Percentiles rank a stretch among this genome's conserved stretches.
phyloP scores from a whole-genome alignment of 2,113 vertebrate species.

The Benitochromis conjunctus region DNA sequence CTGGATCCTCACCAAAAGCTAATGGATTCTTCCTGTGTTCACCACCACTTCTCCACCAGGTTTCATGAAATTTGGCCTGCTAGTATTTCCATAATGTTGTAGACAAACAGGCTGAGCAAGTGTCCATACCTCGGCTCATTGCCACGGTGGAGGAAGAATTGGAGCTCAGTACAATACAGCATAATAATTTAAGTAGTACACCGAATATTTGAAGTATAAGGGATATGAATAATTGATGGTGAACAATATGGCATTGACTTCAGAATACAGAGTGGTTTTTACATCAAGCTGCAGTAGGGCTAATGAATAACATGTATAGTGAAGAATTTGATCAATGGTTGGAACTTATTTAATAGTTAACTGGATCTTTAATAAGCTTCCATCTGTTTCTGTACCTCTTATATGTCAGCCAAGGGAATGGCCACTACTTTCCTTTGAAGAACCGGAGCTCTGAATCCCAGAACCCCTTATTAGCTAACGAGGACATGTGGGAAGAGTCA shows the following conservation, averaged over 20 bases:
- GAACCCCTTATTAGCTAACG: conserved; percentile 85
- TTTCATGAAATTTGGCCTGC: background rate
- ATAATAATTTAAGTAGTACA: background rate
- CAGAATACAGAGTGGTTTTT: background rate
- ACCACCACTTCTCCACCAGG: background rate
- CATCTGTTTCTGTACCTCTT: conserved; percentile 3
- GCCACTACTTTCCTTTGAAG: conserved; percentile 89
- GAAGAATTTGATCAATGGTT: background rate
- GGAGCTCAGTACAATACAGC: background rate
- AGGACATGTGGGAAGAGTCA: conserved; percentile 88
- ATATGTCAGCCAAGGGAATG: conserved; percentile 84
- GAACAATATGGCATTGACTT: background rate
- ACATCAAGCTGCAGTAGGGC: background rate
- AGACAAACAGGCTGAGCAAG: background rate
- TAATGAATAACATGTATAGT: background rate
- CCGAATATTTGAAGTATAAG: background rate
- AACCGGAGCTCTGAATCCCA: conserved; percentile 77
- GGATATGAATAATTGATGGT: background rate
- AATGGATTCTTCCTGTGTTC: background rate
- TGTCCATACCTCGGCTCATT: background rate
- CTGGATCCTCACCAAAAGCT: background rate
- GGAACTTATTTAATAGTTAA: background rate
- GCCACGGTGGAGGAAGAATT: background rate
- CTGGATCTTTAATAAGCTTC: background rate
- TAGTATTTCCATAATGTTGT: background rate